Evolutionary conservation across 2,888 invertebrate species (phyloP), one percentile per base, ranked within the genome.

Genomic region (Chymomyza procnemis): DNA sequence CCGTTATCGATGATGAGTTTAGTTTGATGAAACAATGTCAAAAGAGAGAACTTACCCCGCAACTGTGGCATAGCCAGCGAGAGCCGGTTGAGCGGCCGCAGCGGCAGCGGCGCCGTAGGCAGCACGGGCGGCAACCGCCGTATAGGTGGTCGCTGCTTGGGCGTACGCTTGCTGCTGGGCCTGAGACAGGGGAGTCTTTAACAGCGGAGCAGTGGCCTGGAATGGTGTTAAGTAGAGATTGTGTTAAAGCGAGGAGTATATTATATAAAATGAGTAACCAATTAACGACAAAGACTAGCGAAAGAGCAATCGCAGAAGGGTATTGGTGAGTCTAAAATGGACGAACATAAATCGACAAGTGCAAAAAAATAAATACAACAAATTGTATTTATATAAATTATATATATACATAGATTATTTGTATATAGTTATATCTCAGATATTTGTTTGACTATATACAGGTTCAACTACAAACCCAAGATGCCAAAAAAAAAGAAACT

Each of bases 131-230:
- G 96, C 96, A 46, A 96, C 96, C 73, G 96, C 96, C 89, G 96
- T 96, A 92, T 96, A 96, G 76, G 95, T 95, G 66, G 96, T 96
- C 84, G 96, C 96, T 74, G 96, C 96, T 70, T 96, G 96, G 89
- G 96, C 96, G 89, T 96, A 96, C 86, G 95, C 95, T 93, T 96
- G 96, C 93, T 96, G 96, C 93, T 96, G 96, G 91, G 96, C 95
- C 91, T 90, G 90, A 76, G 90, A 95, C 92, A 95, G 93, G 90
- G 96, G 96, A 74, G 96, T 95, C 93, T 96, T 96, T 92, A 96
- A 92, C 91, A 96, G 93, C 67, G 96, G 96, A 82, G 94, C 93
- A 77, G 95, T 94, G 80, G 95, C 95, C 88, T 95, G 85, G 69
- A 88, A 85, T 85, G 76, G 71, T 71, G 73, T 69, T 74, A 85